phyloP scores from a whole-genome alignment of 2,113 vertebrate species.

The Albula glossodonta region DNA sequence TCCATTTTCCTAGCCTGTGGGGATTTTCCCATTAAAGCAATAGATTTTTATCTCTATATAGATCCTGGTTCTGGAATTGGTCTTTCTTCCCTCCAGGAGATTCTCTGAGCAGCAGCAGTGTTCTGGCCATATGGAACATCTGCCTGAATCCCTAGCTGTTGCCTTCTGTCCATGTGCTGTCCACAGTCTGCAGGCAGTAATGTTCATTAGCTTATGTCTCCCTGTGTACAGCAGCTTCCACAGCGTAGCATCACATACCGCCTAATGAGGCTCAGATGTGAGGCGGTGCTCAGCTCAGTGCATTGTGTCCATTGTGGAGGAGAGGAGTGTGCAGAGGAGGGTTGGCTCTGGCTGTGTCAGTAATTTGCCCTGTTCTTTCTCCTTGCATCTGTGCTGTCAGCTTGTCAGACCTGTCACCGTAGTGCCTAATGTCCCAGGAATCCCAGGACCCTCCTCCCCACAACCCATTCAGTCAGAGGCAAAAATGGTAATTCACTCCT shows the following conservation, averaged over 20 bases:
- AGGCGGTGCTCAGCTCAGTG: constrained; percentile 49
- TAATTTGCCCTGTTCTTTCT: constrained; percentile 58
- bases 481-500: constrained; percentile 85
- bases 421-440: constrained; percentile 98
- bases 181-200: constrained; percentile 56
- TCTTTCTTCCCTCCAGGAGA: background rate
- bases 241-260: constrained; percentile 70
- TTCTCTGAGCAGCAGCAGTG: constrained; percentile 25
- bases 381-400: constrained; percentile 70
- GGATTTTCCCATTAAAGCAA: no score
- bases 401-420: constrained; percentile 98
- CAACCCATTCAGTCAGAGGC: constrained; percentile 93
- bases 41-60: background rate
- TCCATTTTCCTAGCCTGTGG: no score
- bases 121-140: constrained; percentile 55
- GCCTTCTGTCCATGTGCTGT: constrained; percentile 63
- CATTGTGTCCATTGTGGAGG: constrained; percentile 25
- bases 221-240: constrained; percentile 65
- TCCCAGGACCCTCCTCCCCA: constrained; percentile 95
- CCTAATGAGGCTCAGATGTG: constrained; percentile 77
- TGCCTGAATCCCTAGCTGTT: constrained; percentile 21
- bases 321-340: background rate
- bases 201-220: constrained; percentile 66
- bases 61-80: background rate
- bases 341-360: constrained; percentile 34